Conservation (phyloP, 2,888 invertebrate species). For the Cephus sareptanus region DNA sequence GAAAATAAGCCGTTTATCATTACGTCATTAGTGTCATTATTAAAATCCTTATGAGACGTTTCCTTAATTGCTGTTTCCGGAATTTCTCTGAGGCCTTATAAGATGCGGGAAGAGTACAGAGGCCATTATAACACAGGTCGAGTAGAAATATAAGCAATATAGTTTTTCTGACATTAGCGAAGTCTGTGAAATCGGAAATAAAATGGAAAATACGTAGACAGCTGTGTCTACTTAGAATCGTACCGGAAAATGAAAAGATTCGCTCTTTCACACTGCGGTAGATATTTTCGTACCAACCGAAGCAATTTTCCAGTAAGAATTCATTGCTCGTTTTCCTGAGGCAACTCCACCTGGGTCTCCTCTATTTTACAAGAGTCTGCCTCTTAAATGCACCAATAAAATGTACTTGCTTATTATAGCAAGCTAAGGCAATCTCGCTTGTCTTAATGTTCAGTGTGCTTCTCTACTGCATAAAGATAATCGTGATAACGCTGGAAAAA, state of each 20-base stretch:
- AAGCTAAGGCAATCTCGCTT: slow-evolving; percentile 20
- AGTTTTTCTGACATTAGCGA: not conserved
- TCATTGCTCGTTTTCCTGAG: slow-evolving; percentile 38
- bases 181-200: not conserved
- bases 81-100: not conserved
- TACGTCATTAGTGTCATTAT: not conserved
- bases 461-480: not conserved
- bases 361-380: slow-evolving; percentile 33
- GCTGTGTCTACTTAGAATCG: not conserved
- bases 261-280: slow-evolving; percentile 6
- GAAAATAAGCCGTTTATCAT: not conserved
- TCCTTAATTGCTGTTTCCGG: not conserved
- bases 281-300: slow-evolving; percentile 27
- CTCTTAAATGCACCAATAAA: slow-evolving; percentile 36
- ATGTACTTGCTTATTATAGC: slow-evolving; percentile 29
- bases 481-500: not conserved
- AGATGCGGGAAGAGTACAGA: not conserved
- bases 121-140: not conserved
- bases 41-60: not conserved
- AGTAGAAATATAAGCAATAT: not conserved
- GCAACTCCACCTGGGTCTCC: slow-evolving; percentile 45
- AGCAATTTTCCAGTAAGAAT: slow-evolving; percentile 44
- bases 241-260: not conserved
- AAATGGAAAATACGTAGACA: not conserved
- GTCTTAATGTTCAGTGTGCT: not conserved